Conservation (phyloP, 92 coral and sea anemone species). For the Actinernus sp. region DNA sequence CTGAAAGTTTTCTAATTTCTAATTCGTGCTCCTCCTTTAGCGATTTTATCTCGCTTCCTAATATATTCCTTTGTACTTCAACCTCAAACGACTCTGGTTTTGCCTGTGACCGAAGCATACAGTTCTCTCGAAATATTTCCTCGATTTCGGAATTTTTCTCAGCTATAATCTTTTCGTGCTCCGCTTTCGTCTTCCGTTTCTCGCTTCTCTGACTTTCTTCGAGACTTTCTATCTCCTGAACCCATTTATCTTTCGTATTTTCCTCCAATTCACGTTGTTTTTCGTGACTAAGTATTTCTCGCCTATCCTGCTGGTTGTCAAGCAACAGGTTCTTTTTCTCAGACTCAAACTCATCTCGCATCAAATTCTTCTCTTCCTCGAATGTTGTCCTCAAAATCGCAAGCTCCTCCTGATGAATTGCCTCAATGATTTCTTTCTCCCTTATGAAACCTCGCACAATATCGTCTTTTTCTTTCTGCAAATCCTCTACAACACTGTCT, state of each 20-base stretch:
- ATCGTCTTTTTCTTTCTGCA: conserved; percentile 62
- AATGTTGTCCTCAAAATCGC: conserved; percentile 16
- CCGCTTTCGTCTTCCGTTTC: conserved; percentile 33
- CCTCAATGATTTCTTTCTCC: conserved; percentile 74
- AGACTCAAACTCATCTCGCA: conserved; percentile 50
- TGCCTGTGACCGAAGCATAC: conserved; percentile 22
- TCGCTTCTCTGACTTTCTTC: conserved; percentile 48
- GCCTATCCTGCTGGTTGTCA: conserved; percentile 50
- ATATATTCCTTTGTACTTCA: conserved; percentile 7
- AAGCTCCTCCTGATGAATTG: conserved; percentile 55
- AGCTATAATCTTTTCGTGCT: conserved; percentile 41
- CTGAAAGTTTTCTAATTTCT: conserved; percentile 29
- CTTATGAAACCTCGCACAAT: conserved; percentile 74
- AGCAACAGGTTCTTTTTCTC: conserved; percentile 58
- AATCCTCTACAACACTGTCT: neutral
- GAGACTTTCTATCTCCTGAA: neutral
- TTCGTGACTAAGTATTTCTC: neutral
- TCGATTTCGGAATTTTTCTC: conserved; percentile 63
- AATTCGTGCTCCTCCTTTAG: conserved; percentile 23
- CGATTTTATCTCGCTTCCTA: conserved; percentile 33
- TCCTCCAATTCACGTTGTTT: conserved; percentile 9
- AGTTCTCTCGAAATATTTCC: conserved; percentile 49
- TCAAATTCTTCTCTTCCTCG: conserved; percentile 53
- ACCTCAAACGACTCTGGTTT: conserved; percentile 8
- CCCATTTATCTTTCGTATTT: conserved; percentile 4